Percentiles rank a stretch among this genome's conserved stretches.
These are phyloP conservation scores for Ganaspis sp. DNA, from an alignment of 1,140 invertebrate genomes.

Conservation along the genomic window DNA sequence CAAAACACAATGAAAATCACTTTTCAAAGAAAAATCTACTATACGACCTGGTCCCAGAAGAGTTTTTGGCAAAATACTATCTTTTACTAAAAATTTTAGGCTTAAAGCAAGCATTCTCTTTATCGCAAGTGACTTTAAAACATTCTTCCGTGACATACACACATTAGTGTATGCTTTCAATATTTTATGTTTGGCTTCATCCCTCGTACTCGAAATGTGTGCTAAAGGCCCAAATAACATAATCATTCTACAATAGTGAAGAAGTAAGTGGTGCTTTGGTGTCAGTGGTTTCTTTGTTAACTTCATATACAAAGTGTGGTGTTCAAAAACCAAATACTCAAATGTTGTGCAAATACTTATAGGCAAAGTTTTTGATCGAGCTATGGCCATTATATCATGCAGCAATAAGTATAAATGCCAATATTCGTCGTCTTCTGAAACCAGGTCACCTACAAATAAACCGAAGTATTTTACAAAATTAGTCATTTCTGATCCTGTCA, in stretches of 20 bases:
- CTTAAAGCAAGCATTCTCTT: too few species aligned
- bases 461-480: conserved; percentile 40
- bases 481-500: conserved; percentile 45
- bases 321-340: conserved; percentile 9
- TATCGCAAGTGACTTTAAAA: too few species aligned
- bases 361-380: conserved; percentile 25
- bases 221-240: background rate
- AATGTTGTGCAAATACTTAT: conserved; percentile 33
- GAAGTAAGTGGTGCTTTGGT: conserved; percentile 15
- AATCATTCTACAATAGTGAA: background rate
- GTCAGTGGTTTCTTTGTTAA: background rate
- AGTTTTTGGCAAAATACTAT: too few species aligned
- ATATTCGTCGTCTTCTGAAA: conserved; percentile 35
- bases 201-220: background rate
- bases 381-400: conserved; percentile 34
- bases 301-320: conserved; percentile 22
- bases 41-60: too few species aligned
- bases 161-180: background rate
- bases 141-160: too few species aligned
- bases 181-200: background rate
- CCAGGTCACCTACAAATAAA: conserved; percentile 40
- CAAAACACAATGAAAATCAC: too few species aligned
- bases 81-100: too few species aligned
- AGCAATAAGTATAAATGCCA: conserved; percentile 37
- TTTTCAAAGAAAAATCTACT: too few species aligned